Conservation (phyloP, 2,797 vertebrate species). For the Muscicapa striata region DNA sequence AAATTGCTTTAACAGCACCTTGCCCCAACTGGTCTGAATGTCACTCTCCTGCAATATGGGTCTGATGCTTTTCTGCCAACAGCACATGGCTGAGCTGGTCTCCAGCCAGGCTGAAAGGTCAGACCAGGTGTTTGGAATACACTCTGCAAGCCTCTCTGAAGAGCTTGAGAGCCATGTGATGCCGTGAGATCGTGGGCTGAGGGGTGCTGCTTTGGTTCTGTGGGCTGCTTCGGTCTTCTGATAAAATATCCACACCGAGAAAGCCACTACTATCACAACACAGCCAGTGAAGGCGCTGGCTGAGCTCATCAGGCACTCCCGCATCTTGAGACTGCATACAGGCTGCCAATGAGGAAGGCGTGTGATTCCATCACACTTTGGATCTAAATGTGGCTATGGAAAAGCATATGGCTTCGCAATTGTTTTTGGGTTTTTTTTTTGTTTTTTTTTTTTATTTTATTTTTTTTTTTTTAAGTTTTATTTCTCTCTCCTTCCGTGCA, state of each 20-base stretch:
- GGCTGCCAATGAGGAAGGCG: not conserved
- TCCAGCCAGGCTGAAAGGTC: not conserved
- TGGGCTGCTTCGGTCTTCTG: rapidly evolving
- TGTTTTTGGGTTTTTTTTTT: not conserved
- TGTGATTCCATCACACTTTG: not conserved
- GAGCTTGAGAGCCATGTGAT: rapidly evolving
- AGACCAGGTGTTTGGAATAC: rapidly evolving
- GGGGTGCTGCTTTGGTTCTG: not conserved
- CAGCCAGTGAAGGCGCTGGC: not conserved
- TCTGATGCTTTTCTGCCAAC: not conserved
- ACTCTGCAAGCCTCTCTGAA: not conserved
- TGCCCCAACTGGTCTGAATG: not conserved
- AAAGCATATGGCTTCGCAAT: constrained; percentile 6
- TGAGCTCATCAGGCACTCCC: not conserved
- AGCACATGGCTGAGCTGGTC: not conserved
- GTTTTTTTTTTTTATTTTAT: too few relatives aligned
- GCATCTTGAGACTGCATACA: not conserved
- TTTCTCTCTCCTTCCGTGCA: not conserved
- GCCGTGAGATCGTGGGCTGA: rapidly evolving
- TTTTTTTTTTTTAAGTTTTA: not conserved
- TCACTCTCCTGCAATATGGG: not conserved
- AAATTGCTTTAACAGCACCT: not conserved
- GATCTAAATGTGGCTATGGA: not conserved
- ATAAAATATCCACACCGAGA: not conserved
- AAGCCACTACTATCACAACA: not conserved